Evolutionary conservation across 2,888 invertebrate genomes (phyloP), one percentile per base, ranked within the genome.

Genomic region (Hoplodrina blanda): DNA sequence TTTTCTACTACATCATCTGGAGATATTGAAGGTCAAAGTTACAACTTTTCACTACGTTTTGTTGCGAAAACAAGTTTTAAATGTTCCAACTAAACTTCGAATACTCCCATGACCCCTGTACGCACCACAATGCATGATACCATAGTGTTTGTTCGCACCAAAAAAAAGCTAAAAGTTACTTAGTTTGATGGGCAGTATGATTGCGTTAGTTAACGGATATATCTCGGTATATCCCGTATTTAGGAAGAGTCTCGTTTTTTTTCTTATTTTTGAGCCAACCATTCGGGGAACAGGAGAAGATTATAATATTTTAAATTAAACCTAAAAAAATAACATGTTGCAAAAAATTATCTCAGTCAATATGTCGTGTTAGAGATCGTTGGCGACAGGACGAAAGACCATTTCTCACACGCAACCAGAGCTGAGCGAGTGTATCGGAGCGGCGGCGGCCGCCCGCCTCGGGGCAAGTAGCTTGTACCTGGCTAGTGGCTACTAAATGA

Each of bases 401-500:
- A 87, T 90, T 89, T 89, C 84, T 88, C 85, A 88, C 92, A 92
- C 88, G 91, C 91, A 88, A 89, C 83, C 68, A 72, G 70, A 84
- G 80, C 84, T 83, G 83, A 86, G 85, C 85, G 85, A 84, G 86
- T 86, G 85, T 87, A 85, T 84, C 85, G 85, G 74, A 74, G 67
- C 85, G 85, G 75, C 76, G 69, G 71, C 69, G 82, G 80, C 81
- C 82, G 83, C 81, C 82, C 82, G 90, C 86, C 89, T 84, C 88
- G 84, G 85, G 89, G 87, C 88, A 85, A 87, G 87, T 87, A 84
- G 84, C 87, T 86, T 87, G 87, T 92, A 92, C 92, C 92, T 91
- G 91, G 87, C 88, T 88, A 86, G 91, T 91, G 91, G 87, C 88
- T 88, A 86, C 90, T 90, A 91, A 91, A 92, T 90, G 91, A 90